phyloP scores from a whole-genome alignment of 2,888 invertebrate genomes.

The Ashinkailepas kermadecensis region DNA sequence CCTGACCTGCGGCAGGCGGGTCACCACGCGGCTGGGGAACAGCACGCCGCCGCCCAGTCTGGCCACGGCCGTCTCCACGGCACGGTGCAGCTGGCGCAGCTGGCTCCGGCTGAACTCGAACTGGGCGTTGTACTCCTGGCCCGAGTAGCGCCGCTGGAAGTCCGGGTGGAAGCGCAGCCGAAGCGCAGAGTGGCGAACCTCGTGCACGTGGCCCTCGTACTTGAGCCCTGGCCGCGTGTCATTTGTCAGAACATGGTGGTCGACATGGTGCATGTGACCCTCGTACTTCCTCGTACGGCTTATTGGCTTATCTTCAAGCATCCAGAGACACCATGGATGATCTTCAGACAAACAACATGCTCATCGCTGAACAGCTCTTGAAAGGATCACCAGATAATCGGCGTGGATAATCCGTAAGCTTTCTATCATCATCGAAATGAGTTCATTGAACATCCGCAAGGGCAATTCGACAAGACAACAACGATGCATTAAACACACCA shows the following conservation, averaged over 20 bases:
- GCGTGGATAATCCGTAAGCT: too few species aligned
- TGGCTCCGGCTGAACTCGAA: slow-evolving; percentile 58
- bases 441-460: too few species aligned
- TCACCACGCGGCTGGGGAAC: slow-evolving; percentile 52
- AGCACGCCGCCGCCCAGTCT: slow-evolving; percentile 59
- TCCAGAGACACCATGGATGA: slow-evolving; percentile 28
- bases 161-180: slow-evolving; percentile 63
- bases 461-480: too few species aligned
- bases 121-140: slow-evolving; percentile 65
- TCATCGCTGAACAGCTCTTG: too few species aligned
- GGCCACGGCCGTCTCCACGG: slow-evolving; percentile 54
- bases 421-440: too few species aligned
- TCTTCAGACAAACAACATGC: too few species aligned
- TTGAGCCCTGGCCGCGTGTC: background rate
- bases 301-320: background rate
- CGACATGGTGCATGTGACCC: background rate
- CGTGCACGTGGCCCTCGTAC: slow-evolving; percentile 34
- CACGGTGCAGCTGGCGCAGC: slow-evolving; percentile 65
- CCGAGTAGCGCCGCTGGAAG: slow-evolving; percentile 67
- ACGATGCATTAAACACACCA: too few species aligned
- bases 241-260: background rate
- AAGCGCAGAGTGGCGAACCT: slow-evolving; percentile 43
- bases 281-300: background rate
- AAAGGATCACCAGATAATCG: too few species aligned
- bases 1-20: slow-evolving; percentile 29